Evolutionary conservation across 2,797 vertebrate species (phyloP).

Genomic region (Rhynchonycteris naso): DNA sequence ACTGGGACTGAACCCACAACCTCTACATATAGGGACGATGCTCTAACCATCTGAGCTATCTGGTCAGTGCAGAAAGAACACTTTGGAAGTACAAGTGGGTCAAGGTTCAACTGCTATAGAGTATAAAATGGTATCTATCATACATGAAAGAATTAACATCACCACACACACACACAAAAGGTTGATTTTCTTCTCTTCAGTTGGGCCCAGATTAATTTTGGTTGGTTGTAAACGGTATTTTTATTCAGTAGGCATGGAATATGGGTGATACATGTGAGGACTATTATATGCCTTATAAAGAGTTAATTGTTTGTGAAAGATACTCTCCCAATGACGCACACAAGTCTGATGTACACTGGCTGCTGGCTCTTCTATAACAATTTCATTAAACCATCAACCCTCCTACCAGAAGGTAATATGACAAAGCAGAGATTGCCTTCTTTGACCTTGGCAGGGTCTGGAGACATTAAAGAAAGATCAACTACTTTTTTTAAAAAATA

Average conservation of each 20-base stretch:
- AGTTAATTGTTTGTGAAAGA: constrained; percentile 63
- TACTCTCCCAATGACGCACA: not conserved
- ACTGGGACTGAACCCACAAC: too few species aligned
- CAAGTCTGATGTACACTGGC: not conserved
- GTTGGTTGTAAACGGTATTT: constrained; percentile 38
- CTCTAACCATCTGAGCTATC: too few species aligned
- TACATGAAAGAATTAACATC: constrained; percentile 22
- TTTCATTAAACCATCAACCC: constrained; percentile 56
- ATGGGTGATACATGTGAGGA: constrained; percentile 27
- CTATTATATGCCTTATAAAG: constrained; percentile 47
- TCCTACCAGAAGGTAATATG: constrained; percentile 30
- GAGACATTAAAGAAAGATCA: constrained; percentile 42
- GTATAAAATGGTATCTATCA: not conserved
- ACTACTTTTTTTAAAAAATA: not conserved
- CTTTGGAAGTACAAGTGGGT: not conserved
- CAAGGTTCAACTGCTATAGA: not conserved
- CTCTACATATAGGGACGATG: too few species aligned
- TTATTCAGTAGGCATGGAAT: not conserved
- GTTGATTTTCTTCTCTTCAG: not conserved
- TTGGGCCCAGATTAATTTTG: constrained; percentile 5
- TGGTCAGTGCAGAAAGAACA: not conserved
- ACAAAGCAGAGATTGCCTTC: not conserved
- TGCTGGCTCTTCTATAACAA: constrained; percentile 11
- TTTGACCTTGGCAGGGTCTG: constrained; percentile 29
- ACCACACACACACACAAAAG: not conserved